These are phyloP conservation scores for Pseudopleuronectes americanus DNA, from an alignment of 2,797 vertebrate species.

Conservation along the genomic window DNA sequence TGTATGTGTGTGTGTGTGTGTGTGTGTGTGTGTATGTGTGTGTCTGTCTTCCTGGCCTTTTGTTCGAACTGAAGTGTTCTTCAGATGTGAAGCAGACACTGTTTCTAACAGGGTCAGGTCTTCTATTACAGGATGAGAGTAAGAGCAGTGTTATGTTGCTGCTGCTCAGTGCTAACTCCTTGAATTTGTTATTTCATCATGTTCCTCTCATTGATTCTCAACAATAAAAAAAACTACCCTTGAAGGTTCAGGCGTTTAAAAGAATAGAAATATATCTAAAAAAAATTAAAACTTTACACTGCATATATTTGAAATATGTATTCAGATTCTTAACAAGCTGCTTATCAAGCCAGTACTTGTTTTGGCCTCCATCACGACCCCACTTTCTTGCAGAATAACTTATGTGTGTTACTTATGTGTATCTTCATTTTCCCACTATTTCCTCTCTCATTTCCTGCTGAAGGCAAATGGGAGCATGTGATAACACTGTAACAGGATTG, in stretches of 20 bases:
- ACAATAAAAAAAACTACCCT: not conserved
- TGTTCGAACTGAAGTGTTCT: conserved; percentile 30
- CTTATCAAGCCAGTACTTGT: not conserved
- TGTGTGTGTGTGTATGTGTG: not conserved
- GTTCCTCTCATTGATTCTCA: not conserved
- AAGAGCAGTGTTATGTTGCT: not conserved
- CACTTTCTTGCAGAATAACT: too few species aligned
- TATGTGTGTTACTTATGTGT: too few species aligned
- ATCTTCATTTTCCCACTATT: conserved; percentile 5
- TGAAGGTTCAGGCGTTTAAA: not conserved
- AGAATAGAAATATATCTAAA: not conserved
- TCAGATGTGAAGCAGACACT: conserved; percentile 10
- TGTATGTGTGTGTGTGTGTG: too few species aligned
- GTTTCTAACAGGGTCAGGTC: conserved; percentile 8
- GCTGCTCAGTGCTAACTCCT: not conserved
- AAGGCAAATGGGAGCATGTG: conserved; percentile 54
- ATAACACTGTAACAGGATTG: conserved; percentile 46
- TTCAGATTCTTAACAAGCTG: too few species aligned
- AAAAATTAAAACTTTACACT: not conserved
- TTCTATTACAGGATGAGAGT: conserved; percentile 4
- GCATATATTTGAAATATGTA: not conserved
- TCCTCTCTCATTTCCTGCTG: conserved; percentile 12
- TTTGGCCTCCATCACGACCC: not conserved
- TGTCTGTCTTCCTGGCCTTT: conserved; percentile 25
- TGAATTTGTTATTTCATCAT: conserved; percentile 12